phyloP scores from a whole-genome alignment of 2,113 vertebrate genomes.

The Alethe castanea region DNA sequence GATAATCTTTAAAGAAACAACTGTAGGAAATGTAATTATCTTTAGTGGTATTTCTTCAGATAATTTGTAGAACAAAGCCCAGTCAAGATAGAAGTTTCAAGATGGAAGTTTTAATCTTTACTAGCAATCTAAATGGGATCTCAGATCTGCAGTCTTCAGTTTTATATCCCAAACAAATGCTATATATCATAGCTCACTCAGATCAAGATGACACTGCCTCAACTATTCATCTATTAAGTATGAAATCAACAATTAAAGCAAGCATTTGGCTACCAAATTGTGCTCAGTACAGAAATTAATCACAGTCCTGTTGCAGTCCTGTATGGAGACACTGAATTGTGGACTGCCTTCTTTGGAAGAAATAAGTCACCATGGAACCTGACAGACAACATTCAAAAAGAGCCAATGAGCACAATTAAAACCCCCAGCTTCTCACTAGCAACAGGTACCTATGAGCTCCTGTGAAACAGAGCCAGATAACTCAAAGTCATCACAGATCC shows the following conservation, averaged over 20 bases:
- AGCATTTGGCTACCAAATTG: background rate
- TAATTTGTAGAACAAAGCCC: slow-evolving; percentile 40
- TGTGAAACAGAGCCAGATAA: background rate
- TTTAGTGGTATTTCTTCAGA: slow-evolving; percentile 14
- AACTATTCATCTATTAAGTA: background rate
- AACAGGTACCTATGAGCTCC: background rate
- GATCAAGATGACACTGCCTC: background rate
- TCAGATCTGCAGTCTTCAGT: background rate
- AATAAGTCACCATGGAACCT: background rate
- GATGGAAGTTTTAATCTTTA: slow-evolving; percentile 49
- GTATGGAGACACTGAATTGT: background rate
- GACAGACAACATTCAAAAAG: background rate
- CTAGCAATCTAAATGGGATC: slow-evolving; percentile 51
- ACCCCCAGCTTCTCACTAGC: background rate
- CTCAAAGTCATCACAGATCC: background rate
- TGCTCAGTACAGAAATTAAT: background rate
- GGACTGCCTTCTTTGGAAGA: background rate
- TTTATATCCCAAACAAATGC: background rate
- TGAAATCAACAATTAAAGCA: background rate
- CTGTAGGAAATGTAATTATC: slow-evolving; percentile 37
- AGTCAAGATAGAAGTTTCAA: slow-evolving; percentile 17
- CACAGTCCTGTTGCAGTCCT: background rate
- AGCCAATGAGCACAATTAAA: background rate
- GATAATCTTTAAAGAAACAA: slow-evolving; percentile 35
- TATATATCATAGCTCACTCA: background rate